phyloP scores from a whole-genome alignment of 2,888 invertebrate genomes.

The Leucoma salicis region DNA sequence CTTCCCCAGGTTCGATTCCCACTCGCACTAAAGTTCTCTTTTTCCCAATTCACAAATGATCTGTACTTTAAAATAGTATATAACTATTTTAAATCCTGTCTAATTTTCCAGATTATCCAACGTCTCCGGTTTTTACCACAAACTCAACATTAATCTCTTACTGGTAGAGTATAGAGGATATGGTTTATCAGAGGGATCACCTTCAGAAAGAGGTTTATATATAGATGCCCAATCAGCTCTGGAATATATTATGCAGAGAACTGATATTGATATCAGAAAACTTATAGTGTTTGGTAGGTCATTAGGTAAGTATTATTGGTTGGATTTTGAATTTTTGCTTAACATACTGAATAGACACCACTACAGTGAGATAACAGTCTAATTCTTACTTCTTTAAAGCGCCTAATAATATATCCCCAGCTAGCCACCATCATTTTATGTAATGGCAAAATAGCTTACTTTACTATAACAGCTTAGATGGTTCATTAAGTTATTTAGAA shows the following conservation, averaged over 20 bases:
- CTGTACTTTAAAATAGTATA: too few species aligned
- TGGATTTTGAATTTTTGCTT: background rate
- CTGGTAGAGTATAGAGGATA: slow-evolving; percentile 98
- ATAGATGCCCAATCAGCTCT: slow-evolving; percentile 93
- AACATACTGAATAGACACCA: too few species aligned
- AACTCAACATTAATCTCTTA: slow-evolving; percentile 91
- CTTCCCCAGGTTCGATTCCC: too few species aligned
- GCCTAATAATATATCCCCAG: too few species aligned
- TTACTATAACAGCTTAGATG: too few species aligned
- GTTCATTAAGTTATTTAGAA: too few species aligned
- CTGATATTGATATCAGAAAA: slow-evolving; percentile 91
- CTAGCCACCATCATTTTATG: too few species aligned
- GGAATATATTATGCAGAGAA: slow-evolving; percentile 90
- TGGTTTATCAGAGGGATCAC: slow-evolving; percentile 94
- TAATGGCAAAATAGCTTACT: too few species aligned
- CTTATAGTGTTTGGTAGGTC: slow-evolving; percentile 96
- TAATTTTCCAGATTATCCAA: slow-evolving; percentile 87
- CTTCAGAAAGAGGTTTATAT: slow-evolving; percentile 93
- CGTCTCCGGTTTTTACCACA: slow-evolving; percentile 91
- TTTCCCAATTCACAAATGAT: too few species aligned
- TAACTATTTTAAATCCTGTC: background rate
- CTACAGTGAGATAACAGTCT: too few species aligned
- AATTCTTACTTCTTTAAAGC: too few species aligned
- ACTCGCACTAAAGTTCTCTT: too few species aligned
- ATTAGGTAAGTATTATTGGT: slow-evolving; percentile 79